Evolutionary conservation across 1,140 invertebrate species (phyloP), one percentile per base, ranked within the genome.

Genomic region (Agrilus planipennis): DNA sequence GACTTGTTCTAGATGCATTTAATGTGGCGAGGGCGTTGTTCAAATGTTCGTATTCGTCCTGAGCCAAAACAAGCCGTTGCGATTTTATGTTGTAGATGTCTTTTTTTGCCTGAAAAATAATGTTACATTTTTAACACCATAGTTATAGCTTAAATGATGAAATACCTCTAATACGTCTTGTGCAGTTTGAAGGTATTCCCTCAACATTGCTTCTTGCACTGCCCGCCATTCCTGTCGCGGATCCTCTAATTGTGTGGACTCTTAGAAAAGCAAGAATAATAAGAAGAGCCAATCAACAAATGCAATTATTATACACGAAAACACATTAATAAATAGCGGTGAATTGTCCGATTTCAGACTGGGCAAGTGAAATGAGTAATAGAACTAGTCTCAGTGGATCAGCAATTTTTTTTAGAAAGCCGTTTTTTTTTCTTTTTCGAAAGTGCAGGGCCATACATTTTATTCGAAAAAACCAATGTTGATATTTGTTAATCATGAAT

Each of bases 61-160:
- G 88, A 25, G 91, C 91, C 48, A 95, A 68, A 51, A 81, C 79
- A 37, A 96, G 66, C 57, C 91, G 77, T 65, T 94, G 88, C 61
- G 92, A 86, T 67, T 96, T 97, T 23, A 97, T 80, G 65, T 91
- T 84, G 64, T 84, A 89, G 57, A 94, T 94, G 68, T 96, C 91
- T 64, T 90, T 89, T 67, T 95, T 95, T 40, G 90, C 89, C 84
- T 90, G 70, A 4, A 78, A 78, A 48, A 63, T 52, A 65, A 60
- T 32, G 39, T 36, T 42, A 46, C 14, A 31, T 20, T 41, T 25
- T n/a, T 15, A 25, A 39, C 4, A 14, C 23, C 21, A 6, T 7
- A 31, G 6, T 10, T 31, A 25, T 25, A 25, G n/a, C 23, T 21
- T 18, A 19, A 28, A 30, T 34, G 29, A 29, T 18, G 31, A 70